Conservation (phyloP, 2,888 invertebrate genomes). For the Anoplius nigerrimus region DNA sequence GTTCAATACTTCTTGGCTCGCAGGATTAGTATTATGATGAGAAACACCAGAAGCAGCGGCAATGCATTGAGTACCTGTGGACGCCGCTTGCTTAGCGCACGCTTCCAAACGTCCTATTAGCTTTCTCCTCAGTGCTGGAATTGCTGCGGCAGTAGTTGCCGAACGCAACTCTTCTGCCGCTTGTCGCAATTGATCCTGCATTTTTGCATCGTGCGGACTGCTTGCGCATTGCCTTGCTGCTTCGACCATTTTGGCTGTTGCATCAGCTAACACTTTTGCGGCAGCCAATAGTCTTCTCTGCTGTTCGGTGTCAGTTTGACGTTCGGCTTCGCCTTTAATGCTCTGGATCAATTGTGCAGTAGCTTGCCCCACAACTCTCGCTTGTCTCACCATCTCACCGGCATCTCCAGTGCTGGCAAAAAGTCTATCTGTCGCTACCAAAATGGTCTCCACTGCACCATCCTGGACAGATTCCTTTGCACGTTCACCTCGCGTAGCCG, state of each 20-base stretch:
- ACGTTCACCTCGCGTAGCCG: constrained; percentile 80
- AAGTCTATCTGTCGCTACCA: constrained; percentile 91
- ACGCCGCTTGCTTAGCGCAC: constrained; percentile 90
- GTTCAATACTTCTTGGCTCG: constrained; percentile 83
- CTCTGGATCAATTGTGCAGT: constrained; percentile 95
- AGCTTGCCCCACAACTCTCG: constrained; percentile 92
- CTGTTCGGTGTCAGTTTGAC: constrained; percentile 89
- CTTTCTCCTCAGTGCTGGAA: constrained; percentile 84
- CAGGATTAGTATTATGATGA: constrained; percentile 82
- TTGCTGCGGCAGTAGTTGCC: constrained; percentile 91
- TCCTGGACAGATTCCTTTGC: constrained; percentile 81
- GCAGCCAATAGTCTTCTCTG: constrained; percentile 94
- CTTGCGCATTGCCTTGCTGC: constrained; percentile 95
- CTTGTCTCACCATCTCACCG: constrained; percentile 95
- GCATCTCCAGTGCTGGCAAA: constrained; percentile 91
- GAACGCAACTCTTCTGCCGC: constrained; percentile 96
- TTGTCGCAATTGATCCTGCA: constrained; percentile 88
- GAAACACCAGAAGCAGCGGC: constrained; percentile 90
- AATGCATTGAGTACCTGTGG: constrained; percentile 93
- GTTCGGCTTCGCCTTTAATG: constrained; percentile 95
- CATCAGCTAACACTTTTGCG: constrained; percentile 95
- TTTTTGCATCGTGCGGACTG: constrained; percentile 86
- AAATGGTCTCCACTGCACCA: constrained; percentile 91
- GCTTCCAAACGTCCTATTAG: constrained; percentile 76
- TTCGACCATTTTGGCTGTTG: constrained; percentile 97